Conservation (phyloP, 2,797 vertebrate genomes). For the Sphaeramia orbicularis region DNA sequence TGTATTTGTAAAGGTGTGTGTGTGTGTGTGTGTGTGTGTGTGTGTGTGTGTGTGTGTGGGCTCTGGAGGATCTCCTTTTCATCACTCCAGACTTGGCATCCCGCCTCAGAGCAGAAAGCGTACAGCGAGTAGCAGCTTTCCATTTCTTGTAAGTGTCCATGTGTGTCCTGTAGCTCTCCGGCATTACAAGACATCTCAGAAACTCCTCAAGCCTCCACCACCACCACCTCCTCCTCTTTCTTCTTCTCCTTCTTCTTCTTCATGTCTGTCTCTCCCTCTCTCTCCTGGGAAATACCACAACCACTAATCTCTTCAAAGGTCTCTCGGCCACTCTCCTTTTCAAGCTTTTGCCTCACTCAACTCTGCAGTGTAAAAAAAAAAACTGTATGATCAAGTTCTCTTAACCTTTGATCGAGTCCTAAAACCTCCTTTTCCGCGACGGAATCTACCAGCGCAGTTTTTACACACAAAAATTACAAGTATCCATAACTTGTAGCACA, state of each 20-base stretch:
- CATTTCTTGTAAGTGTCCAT: conserved; percentile 18
- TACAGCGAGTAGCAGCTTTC: conserved; percentile 20
- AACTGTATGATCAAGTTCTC: neutral
- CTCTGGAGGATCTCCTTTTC: conserved; percentile 34
- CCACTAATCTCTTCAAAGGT: conserved; percentile 64
- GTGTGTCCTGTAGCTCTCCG: conserved; percentile 21
- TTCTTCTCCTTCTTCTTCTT: conserved; percentile 23
- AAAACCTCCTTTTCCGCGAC: neutral
- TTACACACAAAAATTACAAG: too few relatives aligned
- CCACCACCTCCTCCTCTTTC: conserved; percentile 38
- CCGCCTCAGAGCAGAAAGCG: conserved; percentile 31
- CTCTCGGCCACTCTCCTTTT: conserved; percentile 31
- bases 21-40: conserved; percentile 1
- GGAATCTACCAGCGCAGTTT: too few relatives aligned
- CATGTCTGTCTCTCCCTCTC: conserved; percentile 25
- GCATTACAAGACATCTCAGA: conserved; percentile 45
- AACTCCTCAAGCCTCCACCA: conserved; percentile 46
- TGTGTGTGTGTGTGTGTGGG: conserved; percentile 5
- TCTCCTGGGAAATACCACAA: conserved; percentile 61
- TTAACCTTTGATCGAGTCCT: neutral
- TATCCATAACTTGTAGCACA: too few relatives aligned
- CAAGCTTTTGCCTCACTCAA: conserved; percentile 5
- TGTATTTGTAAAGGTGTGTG: conserved; percentile 6
- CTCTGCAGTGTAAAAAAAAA: neutral
- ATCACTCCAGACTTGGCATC: conserved; percentile 27